Percentiles rank a stretch among this genome's conserved stretches.
Evolutionary conservation across 2,888 invertebrate species (phyloP).

Genomic region (Cyrtodaria siliqua): DNA sequence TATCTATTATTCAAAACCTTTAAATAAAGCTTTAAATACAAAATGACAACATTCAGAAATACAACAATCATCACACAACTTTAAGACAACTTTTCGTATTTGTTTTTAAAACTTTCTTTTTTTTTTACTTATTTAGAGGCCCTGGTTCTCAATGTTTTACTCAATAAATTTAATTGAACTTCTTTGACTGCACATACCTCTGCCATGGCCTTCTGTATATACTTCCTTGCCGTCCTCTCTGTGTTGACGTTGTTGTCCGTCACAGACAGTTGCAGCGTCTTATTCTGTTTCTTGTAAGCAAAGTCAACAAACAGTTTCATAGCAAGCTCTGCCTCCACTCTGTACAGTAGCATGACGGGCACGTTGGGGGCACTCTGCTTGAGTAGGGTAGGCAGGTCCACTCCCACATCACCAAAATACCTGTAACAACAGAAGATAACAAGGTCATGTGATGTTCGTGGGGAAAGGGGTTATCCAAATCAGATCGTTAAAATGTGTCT

Average conservation of each 20-base stretch:
- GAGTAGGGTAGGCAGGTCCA: slow-evolving; percentile 79
- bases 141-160: no score
- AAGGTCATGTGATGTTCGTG: no score
- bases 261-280: slow-evolving; percentile 69
- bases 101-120: no score
- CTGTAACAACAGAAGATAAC: slow-evolving; percentile 64
- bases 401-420: slow-evolving; percentile 78
- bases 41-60: no score
- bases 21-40: no score
- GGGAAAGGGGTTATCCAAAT: no score
- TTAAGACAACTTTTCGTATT: no score
- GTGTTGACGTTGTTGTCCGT: slow-evolving; percentile 74
- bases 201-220: slow-evolving; percentile 79
- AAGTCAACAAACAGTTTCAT: slow-evolving; percentile 81
- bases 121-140: no score
- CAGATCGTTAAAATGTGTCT: no score
- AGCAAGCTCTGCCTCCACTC: slow-evolving; percentile 79
- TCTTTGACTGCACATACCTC: slow-evolving; percentile 69
- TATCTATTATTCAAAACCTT: no score
- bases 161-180: no score
- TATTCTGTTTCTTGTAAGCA: slow-evolving; percentile 79
- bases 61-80: no score
- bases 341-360: slow-evolving; percentile 83
- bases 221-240: slow-evolving; percentile 77
- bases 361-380: slow-evolving; percentile 78